A percentile compares a stretch with the other conserved stretches of the same genome.
phyloP scores from a whole-genome alignment of 1,140 invertebrate genomes.

The Lamellibrachia luymesi region DNA sequence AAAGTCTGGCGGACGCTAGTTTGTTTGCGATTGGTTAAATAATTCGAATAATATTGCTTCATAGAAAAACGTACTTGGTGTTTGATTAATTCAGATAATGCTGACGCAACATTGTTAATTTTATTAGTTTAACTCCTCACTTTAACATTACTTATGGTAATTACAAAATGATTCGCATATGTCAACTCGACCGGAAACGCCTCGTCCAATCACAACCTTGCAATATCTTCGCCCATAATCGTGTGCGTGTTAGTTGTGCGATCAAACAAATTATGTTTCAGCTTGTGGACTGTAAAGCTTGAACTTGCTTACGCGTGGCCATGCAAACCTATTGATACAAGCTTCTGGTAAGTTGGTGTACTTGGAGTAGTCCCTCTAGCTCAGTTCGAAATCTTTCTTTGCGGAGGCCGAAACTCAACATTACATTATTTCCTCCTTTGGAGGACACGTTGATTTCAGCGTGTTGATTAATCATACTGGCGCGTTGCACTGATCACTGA shows the following conservation, averaged over 20 bases:
- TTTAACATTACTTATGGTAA: not conserved
- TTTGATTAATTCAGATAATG: not conserved
- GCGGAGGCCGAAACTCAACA: not conserved
- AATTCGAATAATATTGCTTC: not conserved
- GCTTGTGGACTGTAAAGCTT: not conserved
- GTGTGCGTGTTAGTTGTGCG: not conserved
- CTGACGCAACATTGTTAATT: not conserved
- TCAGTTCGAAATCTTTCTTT: not conserved
- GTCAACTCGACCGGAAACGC: not conserved
- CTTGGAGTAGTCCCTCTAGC: not conserved
- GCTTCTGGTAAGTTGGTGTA: not conserved
- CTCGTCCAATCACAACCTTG: not conserved
- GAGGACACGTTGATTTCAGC: not conserved
- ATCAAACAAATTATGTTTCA: not conserved
- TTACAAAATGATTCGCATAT: not conserved
- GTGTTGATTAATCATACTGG: not conserved
- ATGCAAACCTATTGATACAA: not conserved
- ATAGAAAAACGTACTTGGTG: not conserved
- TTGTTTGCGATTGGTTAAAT: not conserved
- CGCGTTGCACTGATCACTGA: too few relatives aligned
- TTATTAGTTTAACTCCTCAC: not conserved
- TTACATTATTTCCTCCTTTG: constrained; percentile 5
- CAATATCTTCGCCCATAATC: not conserved
- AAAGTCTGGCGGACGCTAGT: not conserved
- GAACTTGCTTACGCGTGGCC: not conserved